Evolutionary conservation across 2,113 vertebrate species (phyloP).

Genomic region (Gopherus flavomarginatus): DNA sequence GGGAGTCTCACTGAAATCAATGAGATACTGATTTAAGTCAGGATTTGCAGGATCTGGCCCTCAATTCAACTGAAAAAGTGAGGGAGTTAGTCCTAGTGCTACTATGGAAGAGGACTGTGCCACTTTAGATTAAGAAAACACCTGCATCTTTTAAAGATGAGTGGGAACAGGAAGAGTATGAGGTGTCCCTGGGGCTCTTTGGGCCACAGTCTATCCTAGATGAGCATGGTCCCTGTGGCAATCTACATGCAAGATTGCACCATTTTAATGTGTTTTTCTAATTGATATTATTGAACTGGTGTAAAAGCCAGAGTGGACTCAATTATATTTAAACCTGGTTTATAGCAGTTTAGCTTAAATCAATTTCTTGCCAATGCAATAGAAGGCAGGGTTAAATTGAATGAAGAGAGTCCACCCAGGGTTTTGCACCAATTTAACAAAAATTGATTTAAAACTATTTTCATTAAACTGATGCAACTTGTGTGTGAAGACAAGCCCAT

Average conservation of each 20-base stretch:
- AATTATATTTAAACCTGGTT: not conserved
- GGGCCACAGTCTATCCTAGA: no score
- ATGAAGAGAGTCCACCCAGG: not conserved
- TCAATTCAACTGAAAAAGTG: no score
- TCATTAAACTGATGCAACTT: not conserved
- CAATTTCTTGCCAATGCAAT: not conserved
- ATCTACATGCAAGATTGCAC: not conserved
- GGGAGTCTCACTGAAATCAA: no score
- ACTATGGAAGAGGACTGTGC: no score
- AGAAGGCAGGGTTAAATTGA: rapidly evolving
- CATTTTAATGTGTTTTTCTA: not conserved
- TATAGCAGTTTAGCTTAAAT: not conserved
- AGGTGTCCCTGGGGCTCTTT: not conserved
- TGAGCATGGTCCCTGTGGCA: not conserved
- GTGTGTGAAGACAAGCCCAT: rapidly evolving
- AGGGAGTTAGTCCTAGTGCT: no score
- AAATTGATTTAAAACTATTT: not conserved
- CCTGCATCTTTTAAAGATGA: no score
- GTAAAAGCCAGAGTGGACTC: not conserved
- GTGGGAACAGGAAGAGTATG: not conserved
- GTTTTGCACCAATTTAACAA: not conserved
- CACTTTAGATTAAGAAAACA: no score
- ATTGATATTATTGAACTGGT: not conserved
- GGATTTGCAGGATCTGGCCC: no score
- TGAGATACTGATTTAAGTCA: no score